phyloP scores from a whole-genome alignment of 2,113 vertebrate genomes.

The Marcusenius ussheri region DNA sequence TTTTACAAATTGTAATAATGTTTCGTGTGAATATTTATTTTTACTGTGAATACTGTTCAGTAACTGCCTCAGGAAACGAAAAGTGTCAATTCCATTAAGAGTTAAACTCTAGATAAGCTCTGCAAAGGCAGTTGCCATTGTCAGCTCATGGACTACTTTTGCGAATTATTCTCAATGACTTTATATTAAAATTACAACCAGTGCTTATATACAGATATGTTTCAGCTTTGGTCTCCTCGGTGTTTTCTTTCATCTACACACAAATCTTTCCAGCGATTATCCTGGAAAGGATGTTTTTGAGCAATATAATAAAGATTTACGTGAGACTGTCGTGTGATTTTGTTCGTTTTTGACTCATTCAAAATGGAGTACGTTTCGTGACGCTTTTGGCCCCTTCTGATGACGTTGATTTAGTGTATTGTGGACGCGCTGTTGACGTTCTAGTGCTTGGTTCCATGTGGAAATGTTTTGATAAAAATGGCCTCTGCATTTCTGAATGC shows the following conservation, averaged over 20 bases:
- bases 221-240: not conserved
- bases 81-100: not conserved
- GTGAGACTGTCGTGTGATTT: not conserved
- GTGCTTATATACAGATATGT: not conserved
- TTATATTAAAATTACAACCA: not conserved
- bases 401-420: not conserved
- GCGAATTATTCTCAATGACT: not conserved
- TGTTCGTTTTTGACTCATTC: not conserved
- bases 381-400: not conserved
- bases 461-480: constrained; percentile 36
- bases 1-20: not conserved
- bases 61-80: not conserved
- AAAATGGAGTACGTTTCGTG: not conserved
- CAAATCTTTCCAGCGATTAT: not conserved
- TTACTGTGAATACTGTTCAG: not conserved
- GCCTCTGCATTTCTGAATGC: constrained; percentile 44
- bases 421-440: not conserved
- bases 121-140: not conserved
- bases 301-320: not conserved
- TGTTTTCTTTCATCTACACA: not conserved
- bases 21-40: not conserved
- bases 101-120: not conserved
- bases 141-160: not conserved
- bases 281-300: not conserved
- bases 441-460: not conserved